These are phyloP conservation scores for Syngnathus scovelli DNA, from an alignment of 2,113 vertebrate genomes.

Conservation along the genomic window DNA sequence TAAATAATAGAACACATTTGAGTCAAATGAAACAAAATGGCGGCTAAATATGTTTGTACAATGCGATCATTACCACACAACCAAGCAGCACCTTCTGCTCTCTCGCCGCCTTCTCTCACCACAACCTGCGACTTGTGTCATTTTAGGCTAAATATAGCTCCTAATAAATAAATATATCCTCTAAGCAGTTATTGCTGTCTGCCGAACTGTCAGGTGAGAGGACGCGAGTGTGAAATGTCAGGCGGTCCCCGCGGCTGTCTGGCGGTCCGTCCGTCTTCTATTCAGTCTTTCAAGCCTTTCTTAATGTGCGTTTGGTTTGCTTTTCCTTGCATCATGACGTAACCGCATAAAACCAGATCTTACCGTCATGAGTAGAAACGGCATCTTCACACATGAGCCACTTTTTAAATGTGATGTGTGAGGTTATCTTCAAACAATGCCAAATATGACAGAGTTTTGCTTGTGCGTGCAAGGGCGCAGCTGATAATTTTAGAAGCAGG, in stretches of 20 bases:
- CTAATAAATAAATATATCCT: constrained; percentile 39
- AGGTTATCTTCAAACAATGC: constrained; percentile 51
- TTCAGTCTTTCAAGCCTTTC: neutral
- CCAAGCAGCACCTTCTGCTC: constrained; percentile 13
- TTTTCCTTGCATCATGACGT: neutral
- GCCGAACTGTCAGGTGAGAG: constrained; percentile 55
- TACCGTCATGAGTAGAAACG: constrained; percentile 49
- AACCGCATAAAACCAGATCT: constrained; percentile 28
- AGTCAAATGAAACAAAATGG: neutral
- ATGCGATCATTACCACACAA: neutral
- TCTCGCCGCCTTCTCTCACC: constrained; percentile 12
- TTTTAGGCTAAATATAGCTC: constrained; percentile 44
- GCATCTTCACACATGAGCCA: constrained; percentile 46
- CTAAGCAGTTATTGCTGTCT: constrained; percentile 47
- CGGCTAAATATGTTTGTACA: neutral
- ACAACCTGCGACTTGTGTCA: constrained; percentile 47
- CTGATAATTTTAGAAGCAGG: neutral
- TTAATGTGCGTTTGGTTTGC: constrained; percentile 17
- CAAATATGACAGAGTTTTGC: constrained; percentile 5
- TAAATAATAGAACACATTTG: neutral
- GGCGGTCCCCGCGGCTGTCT: constrained; percentile 20
- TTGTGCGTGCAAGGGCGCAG: neutral
- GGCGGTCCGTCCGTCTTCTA: constrained; percentile 5
- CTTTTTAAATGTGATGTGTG: constrained; percentile 51
- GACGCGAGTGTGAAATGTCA: constrained; percentile 42